A percentile compares a stretch with the other conserved stretches of the same genome.
Evolutionary conservation across 2,113 vertebrate genomes (phyloP).

Genomic region (Sakesphorus luctuosus): DNA sequence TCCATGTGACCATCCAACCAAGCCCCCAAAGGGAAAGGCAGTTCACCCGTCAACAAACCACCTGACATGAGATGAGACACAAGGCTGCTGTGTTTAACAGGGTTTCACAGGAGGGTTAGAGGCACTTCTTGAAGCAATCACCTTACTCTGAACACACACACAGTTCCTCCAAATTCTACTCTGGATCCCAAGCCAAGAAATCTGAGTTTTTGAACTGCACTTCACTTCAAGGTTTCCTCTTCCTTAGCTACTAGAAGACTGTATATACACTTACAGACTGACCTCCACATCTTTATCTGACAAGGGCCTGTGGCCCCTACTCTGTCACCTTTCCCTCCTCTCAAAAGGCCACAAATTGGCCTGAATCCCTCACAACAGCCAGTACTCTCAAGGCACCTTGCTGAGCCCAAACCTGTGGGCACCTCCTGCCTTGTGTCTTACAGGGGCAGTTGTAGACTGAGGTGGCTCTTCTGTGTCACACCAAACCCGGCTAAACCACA

Average conservation of each 20-base stretch:
- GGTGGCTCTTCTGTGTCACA: not conserved
- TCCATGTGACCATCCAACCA: fast-evolving
- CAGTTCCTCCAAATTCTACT: not conserved
- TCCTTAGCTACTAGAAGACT: not conserved
- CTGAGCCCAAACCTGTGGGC: not conserved
- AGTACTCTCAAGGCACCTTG: not conserved
- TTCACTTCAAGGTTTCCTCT: not conserved
- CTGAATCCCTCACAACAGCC: not conserved
- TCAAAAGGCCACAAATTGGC: not conserved
- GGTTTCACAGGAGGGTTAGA: not conserved
- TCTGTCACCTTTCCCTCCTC: not conserved
- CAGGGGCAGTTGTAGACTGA: not conserved
- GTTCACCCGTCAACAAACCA: not conserved
- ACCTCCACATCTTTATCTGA: not conserved
- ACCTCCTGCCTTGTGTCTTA: not conserved
- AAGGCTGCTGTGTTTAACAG: not conserved
- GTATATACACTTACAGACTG: not conserved
- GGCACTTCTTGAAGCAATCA: not conserved
- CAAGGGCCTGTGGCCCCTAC: not conserved
- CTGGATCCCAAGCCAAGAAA: not conserved
- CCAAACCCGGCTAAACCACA: not conserved
- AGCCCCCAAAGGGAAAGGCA: not conserved
- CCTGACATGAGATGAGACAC: fast-evolving
- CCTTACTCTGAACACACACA: not conserved
- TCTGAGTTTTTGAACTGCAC: not conserved